Evolutionary conservation across 1,140 invertebrate species (phyloP), one percentile per base, ranked within the genome.

Genomic region (Apis cerana): DNA sequence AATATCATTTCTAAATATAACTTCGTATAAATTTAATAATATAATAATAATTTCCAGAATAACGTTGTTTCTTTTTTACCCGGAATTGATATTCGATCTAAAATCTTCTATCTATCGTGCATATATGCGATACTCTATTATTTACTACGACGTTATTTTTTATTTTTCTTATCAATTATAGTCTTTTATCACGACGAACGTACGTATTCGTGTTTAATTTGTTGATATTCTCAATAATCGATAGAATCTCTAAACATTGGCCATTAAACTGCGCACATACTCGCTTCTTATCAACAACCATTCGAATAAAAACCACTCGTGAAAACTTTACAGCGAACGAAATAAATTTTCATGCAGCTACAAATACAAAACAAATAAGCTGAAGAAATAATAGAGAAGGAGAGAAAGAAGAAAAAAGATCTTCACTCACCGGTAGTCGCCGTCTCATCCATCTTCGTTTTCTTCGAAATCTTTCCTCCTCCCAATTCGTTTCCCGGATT

Each of bases 371-470:
- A 33, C 33, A 33, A 33, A 33, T 4, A 33, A 33, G 33, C 3
- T 4, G 0, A 68, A 56, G 2, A 9, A 33, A 27, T 12, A 58
- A 33, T 33, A 10, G 1, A 21, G 17, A 17, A 23, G 13, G 17
- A 23, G 13, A 23, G 21, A 58, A 50, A 68, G 23, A 19, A n/a
- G 4, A 43, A 85, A 68, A 27, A 67, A 80, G 13, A 48, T 65
- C 27, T 69, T 56, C 59, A 87, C 87, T 89, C 21, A 88, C 87
- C 83, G 27, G 33, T 10, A 50, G 58, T 1, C 5, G 54, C 15
- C 7, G 4, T 4, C 27, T 65, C 27, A 52, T 74, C 43, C 72
- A 68, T 75, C 61, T 76, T 75, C 50, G 27, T n/a, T 7, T n/a
- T 9, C 56, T 13, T 48, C 19, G 1, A 61, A 62, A 76, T 65